Conservation (phyloP, 2,888 invertebrate species). For the Chalcis sispes region DNA sequence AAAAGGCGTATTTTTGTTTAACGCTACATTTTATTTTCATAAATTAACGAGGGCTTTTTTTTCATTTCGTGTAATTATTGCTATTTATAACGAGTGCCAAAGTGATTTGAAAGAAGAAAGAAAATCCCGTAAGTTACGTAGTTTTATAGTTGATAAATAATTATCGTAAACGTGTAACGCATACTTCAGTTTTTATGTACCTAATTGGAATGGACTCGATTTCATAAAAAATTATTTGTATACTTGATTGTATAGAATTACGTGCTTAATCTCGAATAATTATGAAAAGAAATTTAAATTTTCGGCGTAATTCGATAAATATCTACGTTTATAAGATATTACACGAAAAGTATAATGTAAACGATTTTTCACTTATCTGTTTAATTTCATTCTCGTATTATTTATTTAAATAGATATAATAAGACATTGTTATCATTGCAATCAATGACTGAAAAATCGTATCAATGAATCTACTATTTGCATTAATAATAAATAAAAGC, state of each 20-base stretch:
- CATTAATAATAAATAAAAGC: neutral
- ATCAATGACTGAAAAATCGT: conserved; percentile 40
- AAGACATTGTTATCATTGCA: conserved; percentile 37
- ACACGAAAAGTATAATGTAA: no score
- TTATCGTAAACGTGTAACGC: no score
- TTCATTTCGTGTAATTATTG: conserved; percentile 22
- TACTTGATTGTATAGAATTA: no score
- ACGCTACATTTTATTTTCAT: neutral
- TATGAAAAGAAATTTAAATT: neutral
- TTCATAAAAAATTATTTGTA: no score
- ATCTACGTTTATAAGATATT: no score
- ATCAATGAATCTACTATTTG: conserved; percentile 3
- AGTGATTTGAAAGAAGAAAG: conserved; percentile 34
- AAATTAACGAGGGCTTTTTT: conserved; percentile 6
- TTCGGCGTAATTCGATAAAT: no score
- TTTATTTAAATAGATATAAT: neutral
- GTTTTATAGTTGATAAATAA: no score
- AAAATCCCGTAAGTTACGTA: no score
- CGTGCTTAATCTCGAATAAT: no score
- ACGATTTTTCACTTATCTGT: neutral
- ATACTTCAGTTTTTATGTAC: no score
- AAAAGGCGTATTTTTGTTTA: conserved; percentile 24
- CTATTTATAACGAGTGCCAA: conserved; percentile 52
- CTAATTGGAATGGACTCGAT: no score
- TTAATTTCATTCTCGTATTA: neutral